These are phyloP conservation scores for Pelobates cultripes DNA, from an alignment of 2,797 vertebrate genomes.

Conservation along the genomic window DNA sequence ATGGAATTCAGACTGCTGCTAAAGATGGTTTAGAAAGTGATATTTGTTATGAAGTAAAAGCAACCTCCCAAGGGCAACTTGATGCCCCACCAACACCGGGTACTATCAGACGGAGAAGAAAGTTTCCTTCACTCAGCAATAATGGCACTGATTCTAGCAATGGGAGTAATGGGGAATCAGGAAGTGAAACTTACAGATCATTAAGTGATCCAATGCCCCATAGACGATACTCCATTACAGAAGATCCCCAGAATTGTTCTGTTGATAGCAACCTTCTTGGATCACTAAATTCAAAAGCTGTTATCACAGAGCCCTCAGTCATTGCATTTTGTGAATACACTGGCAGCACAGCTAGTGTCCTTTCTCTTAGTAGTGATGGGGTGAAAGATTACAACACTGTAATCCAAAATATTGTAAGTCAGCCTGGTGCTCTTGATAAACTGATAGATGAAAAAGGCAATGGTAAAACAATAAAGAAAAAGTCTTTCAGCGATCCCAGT, in stretches of 20 bases:
- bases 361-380: conserved; percentile 89
- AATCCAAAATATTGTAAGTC: conserved; percentile 90
- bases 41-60: conserved; percentile 61
- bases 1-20: conserved; percentile 49
- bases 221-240: conserved; percentile 74
- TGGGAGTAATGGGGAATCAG: conserved; percentile 77
- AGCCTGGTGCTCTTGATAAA: conserved; percentile 87
- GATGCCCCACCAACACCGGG: conserved; percentile 86
- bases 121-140: conserved; percentile 81
- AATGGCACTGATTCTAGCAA: conserved; percentile 83
- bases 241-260: conserved; percentile 79
- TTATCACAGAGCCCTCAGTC: conserved; percentile 69
- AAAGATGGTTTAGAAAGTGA: conserved; percentile 69
- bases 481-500: conserved; percentile 95
- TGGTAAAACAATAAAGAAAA: conserved; percentile 92
- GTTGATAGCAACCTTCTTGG: conserved; percentile 94
- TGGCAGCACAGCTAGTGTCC: conserved; percentile 87
- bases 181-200: conserved; percentile 83
- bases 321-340: conserved; percentile 75
- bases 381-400: conserved; percentile 86
- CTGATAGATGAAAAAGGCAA: conserved; percentile 86
- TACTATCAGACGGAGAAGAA: conserved; percentile 84
- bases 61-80: conserved; percentile 62
- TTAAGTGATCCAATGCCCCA: conserved; percentile 98
- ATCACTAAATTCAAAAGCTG: conserved; percentile 80